Evolutionary conservation across 2,113 vertebrate species (phyloP).

Genomic region (Hippotragus niger): DNA sequence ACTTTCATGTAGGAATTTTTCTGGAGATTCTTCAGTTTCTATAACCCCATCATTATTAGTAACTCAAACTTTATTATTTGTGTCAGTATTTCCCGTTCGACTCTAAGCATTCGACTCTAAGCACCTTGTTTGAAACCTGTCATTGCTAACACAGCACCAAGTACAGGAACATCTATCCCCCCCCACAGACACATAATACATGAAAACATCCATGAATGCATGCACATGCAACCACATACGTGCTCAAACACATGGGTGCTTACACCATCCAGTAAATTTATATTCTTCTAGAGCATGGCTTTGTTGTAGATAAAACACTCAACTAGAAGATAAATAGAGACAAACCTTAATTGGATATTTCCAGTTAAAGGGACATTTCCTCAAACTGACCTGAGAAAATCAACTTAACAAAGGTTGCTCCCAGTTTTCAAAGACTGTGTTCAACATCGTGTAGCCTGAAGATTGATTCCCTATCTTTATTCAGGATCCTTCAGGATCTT

Average conservation of each 20-base stretch:
- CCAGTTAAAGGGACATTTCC: neutral
- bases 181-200: fast-evolving
- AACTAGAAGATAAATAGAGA: neutral
- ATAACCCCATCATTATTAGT: neutral
- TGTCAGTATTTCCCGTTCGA: neutral
- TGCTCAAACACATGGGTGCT: neutral
- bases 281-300: neutral
- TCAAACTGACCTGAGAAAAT: neutral
- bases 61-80: neutral
- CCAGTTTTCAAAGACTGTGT: neutral
- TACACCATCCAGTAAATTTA: neutral
- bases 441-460: neutral
- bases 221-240: neutral
- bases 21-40: neutral
- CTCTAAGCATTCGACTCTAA: neutral
- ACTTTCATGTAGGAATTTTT: neutral
- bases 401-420: neutral
- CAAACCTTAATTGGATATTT: neutral
- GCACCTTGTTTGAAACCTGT: neutral
- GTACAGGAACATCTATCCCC: neutral
- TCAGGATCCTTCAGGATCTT: neutral
- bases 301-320: neutral
- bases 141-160: neutral
- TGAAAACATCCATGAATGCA: neutral
- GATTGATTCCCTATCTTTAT: neutral